These are phyloP conservation scores for Diadema setosum DNA, from an alignment of 35 echinoderm and acorn worm genomes.

Conservation along the genomic window DNA sequence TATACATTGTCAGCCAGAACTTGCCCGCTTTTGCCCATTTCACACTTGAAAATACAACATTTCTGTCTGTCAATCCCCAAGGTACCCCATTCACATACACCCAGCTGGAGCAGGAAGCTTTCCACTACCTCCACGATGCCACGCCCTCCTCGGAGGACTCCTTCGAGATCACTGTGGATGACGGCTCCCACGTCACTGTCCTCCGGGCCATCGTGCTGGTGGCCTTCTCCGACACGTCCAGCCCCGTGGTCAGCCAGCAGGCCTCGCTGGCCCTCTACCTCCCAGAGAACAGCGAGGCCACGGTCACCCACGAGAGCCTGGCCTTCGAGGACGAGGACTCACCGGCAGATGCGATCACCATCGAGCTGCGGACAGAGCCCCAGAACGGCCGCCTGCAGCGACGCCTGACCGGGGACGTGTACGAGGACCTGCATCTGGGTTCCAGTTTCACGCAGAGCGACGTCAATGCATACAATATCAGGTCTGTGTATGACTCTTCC, in stretches of 20 bases:
- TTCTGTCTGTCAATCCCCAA: conserved; percentile 4
- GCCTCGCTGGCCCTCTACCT: conserved; percentile 56
- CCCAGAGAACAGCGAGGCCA: conserved; percentile 45
- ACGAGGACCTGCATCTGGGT: conserved; percentile 48
- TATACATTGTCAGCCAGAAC: too few species aligned
- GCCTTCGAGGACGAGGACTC: conserved; percentile 88
- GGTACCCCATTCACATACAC: conserved; percentile 70
- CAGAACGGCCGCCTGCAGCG: conserved; percentile 66
- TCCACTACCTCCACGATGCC: conserved; percentile 85
- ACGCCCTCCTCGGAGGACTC: conserved; percentile 43
- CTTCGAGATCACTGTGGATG: conserved; percentile 74
- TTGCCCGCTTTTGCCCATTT: too few species aligned
- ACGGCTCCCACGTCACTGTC: conserved; percentile 58
- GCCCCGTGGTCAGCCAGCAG: conserved; percentile 38
- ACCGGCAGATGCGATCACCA: conserved; percentile 44
- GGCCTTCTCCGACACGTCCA: conserved; percentile 51
- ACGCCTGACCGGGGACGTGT: conserved; percentile 10
- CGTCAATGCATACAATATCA: conserved; percentile 79
- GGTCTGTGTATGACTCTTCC: too few species aligned
- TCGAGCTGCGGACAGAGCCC: conserved; percentile 61
- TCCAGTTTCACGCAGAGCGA: conserved; percentile 65
- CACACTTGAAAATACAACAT: too few species aligned
- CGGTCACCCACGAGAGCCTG: conserved; percentile 49
- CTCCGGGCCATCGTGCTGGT: conserved; percentile 53
- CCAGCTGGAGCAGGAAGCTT: conserved; percentile 50